phyloP scores from a whole-genome alignment of 2,888 invertebrate species.

The Darwinula stevensoni region DNA sequence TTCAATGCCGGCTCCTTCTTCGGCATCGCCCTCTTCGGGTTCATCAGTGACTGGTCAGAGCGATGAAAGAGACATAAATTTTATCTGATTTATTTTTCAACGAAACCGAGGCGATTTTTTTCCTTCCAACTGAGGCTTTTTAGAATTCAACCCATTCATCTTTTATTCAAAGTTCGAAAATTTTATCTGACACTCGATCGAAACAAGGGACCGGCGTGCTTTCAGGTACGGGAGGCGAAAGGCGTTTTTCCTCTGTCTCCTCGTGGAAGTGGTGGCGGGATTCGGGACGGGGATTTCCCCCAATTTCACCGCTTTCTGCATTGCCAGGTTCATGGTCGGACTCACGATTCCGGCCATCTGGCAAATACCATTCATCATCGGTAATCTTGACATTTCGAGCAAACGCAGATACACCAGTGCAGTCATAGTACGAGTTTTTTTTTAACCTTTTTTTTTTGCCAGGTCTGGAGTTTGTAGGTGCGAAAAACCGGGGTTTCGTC shows the following conservation, averaged over 20 bases:
- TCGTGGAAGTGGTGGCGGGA: not conserved
- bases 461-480: not conserved
- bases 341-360: not conserved
- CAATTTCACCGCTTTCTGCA: not conserved
- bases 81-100: no score
- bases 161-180: no score
- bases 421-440: no score
- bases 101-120: no score
- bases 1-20: not conserved
- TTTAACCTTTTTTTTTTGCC: not conserved
- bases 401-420: no score
- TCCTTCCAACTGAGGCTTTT: no score
- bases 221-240: not conserved
- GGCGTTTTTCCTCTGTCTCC: not conserved
- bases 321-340: not conserved
- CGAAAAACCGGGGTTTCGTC: not conserved
- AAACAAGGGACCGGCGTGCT: no score
- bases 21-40: conserved; percentile 4
- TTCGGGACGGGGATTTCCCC: not conserved
- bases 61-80: no score
- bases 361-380: not conserved
- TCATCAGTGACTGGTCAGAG: conserved; percentile 1
- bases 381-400: not conserved
- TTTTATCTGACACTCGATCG: no score
- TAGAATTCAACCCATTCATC: no score